Base-by-base conservation (phyloP, 2,888 invertebrate species). In the Rotaria magnacalcarata region DNA sequence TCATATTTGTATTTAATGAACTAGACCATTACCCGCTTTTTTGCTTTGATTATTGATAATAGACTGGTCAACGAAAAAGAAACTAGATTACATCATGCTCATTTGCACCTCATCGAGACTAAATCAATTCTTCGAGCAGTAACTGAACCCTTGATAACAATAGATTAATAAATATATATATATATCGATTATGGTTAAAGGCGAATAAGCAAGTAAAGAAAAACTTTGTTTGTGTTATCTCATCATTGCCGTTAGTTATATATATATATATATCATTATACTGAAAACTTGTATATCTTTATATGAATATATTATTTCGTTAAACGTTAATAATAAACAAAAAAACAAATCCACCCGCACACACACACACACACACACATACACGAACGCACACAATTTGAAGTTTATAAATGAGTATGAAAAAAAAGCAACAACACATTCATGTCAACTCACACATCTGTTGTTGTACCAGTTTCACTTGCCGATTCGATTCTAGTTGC, bases 221-320 rank as follows among this genome's bases (percentile, higher is more conserved):
- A 67, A 34, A 67, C 67, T 67, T 67, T 67, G 67, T 27, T 34
- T 67, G 16, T 67, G 11, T 67, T 67, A 67, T 67, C 67, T 67
- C 67, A 67, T 67, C 34, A 67, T 60, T 27, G 14, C 67, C 67
- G 27, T 27, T 16, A 67, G 67, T n/a, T 11, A 34, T 67, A 34
- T 67, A 16, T 27, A 67, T 11, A 34, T 67, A 34, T 67, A 16
- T 27, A 67, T 67, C 27, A 67, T 67, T 27, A 11, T 27, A 34
- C 2, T 16, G 8, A 67, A 34, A 14, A 52, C 52, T 52, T 8
- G 16, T 52, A 67, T 27, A 67, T 34, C 6, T 67, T 27, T 67
- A 34, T 67, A 67, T 67, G 34, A 27, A 67, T 67, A 67, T 67
- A 34, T 67, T 67, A 27, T 67, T 67, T 67, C 67, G 67, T 67